Percentiles rank a stretch among this genome's conserved stretches.
These are phyloP conservation scores for Porites evermanni DNA, from an alignment of 92 coral and sea anemone species.

Conservation along the genomic window DNA sequence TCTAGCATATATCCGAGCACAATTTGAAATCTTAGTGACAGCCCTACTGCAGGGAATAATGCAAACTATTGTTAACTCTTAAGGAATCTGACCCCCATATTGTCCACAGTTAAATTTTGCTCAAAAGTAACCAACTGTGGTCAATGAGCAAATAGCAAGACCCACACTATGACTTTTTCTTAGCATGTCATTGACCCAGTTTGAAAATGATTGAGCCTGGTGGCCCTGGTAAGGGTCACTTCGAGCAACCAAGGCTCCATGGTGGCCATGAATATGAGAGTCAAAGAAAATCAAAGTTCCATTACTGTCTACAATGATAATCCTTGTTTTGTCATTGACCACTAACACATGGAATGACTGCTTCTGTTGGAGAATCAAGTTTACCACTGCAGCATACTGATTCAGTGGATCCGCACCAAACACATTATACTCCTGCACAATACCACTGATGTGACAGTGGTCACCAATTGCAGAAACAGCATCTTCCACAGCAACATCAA, in stretches of 20 bases:
- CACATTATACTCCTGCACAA: constrained; percentile 1
- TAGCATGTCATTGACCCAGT: constrained; percentile 6
- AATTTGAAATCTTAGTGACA: not conserved
- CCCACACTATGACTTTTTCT: not conserved
- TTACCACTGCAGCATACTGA: not conserved
- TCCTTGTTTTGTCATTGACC: not conserved
- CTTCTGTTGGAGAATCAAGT: constrained; percentile 2
- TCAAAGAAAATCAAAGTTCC: constrained; percentile 20
- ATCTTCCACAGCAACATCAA: constrained; percentile 21
- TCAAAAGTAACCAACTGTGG: constrained; percentile 23
- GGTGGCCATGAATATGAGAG: constrained; percentile 8
- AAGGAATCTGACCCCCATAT: not conserved
- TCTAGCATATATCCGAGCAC: not conserved
- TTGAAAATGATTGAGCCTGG: constrained; percentile 9
- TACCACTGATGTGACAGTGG: not conserved
- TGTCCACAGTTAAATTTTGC: not conserved
- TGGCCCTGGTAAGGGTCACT: not conserved
- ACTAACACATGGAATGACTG: constrained; percentile 6
- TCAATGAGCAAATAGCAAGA: constrained; percentile 15
- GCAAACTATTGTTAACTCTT: not conserved
- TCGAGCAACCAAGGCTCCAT: constrained; percentile 27
- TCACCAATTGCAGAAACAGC: constrained; percentile 14
- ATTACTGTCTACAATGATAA: constrained; percentile 16
- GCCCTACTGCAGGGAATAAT: not conserved
- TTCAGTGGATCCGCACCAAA: constrained; percentile 1